These are phyloP conservation scores for Lampris megalopsis DNA, from an alignment of 2,113 vertebrate species.

Conservation along the genomic window DNA sequence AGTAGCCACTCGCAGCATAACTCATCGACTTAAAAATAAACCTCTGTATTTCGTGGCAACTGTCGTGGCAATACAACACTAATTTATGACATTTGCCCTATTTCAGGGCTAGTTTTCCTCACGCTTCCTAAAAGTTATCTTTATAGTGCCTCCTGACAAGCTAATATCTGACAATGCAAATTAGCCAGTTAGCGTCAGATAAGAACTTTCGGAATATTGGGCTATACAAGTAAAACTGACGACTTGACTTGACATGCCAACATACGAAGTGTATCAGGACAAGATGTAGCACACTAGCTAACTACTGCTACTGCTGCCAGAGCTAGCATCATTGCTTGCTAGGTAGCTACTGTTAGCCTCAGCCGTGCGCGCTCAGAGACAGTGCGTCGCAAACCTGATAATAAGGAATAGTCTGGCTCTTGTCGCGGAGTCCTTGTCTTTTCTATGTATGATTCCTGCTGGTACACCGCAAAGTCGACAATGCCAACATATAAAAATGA, in stretches of 20 bases:
- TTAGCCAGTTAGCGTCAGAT: background rate
- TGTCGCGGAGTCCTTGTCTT: slow-evolving; percentile 76
- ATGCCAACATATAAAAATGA: slow-evolving; percentile 49
- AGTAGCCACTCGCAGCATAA: background rate
- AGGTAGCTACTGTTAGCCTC: slow-evolving; percentile 37
- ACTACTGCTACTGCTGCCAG: background rate
- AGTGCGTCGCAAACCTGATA: slow-evolving; percentile 75
- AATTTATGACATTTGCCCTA: background rate
- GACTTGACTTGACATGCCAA: too few relatives aligned
- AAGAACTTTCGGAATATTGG: too few relatives aligned
- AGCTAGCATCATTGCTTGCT: slow-evolving; percentile 31
- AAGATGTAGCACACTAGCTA: background rate
- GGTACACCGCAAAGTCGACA: slow-evolving; percentile 4
- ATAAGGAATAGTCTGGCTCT: slow-evolving; percentile 80
- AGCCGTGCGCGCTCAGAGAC: slow-evolving; percentile 16
- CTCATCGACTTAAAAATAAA: background rate
- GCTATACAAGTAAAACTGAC: too few relatives aligned
- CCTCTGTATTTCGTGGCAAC: background rate
- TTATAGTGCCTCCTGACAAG: too few relatives aligned
- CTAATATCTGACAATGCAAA: background rate
- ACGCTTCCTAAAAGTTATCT: too few relatives aligned
- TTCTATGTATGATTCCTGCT: slow-evolving; percentile 38
- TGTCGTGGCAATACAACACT: background rate
- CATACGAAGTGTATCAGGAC: too few relatives aligned
- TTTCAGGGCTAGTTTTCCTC: background rate